phyloP scores from a whole-genome alignment of 1,140 invertebrate genomes.

The Aethina tumida region DNA sequence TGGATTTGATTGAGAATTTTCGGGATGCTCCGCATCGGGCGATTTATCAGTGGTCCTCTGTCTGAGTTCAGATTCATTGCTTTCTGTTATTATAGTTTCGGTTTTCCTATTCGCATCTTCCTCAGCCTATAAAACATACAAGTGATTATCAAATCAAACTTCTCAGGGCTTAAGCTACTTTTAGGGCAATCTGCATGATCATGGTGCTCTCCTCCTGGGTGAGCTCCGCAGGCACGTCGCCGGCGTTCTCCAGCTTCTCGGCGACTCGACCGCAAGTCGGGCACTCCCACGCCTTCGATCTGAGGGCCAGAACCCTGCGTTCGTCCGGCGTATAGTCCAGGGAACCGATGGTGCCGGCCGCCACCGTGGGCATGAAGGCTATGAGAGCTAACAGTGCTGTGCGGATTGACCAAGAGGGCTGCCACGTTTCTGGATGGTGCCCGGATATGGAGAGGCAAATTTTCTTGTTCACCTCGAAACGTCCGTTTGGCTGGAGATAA shows the following conservation, averaged over 20 bases:
- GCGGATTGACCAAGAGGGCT: conserved; percentile 92
- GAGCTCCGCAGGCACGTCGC: conserved; percentile 24
- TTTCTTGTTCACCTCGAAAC: conserved; percentile 91
- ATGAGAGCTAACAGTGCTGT: conserved; percentile 89
- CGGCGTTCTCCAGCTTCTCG: conserved; percentile 35
- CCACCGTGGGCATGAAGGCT: conserved; percentile 87
- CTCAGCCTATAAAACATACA: conserved; percentile 21
- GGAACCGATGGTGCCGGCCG: conserved; percentile 81
- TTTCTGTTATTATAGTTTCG: conserved; percentile 8
- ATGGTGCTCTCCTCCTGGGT: conserved; percentile 40
- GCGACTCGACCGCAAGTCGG: conserved; percentile 47
- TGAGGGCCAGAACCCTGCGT: conserved; percentile 69
- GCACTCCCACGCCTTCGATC: conserved; percentile 51
- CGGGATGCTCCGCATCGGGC: conserved; percentile 3
- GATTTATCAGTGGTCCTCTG: conserved; percentile 9
- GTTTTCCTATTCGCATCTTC: conserved; percentile 23
- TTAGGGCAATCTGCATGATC: conserved; percentile 32
- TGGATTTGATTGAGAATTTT: conserved; percentile 4
- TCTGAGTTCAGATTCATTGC: conserved; percentile 7
- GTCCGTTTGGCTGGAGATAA: conserved; percentile 76
- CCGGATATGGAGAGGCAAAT: conserved; percentile 95
- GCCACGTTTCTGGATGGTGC: conserved; percentile 96
- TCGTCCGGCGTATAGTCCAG: conserved; percentile 80
- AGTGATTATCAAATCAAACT: conserved; percentile 3
- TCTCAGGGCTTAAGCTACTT: conserved; percentile 17